Evolutionary conservation across 2,113 vertebrate species (phyloP).

Genomic region (Aphyosemion australe): DNA sequence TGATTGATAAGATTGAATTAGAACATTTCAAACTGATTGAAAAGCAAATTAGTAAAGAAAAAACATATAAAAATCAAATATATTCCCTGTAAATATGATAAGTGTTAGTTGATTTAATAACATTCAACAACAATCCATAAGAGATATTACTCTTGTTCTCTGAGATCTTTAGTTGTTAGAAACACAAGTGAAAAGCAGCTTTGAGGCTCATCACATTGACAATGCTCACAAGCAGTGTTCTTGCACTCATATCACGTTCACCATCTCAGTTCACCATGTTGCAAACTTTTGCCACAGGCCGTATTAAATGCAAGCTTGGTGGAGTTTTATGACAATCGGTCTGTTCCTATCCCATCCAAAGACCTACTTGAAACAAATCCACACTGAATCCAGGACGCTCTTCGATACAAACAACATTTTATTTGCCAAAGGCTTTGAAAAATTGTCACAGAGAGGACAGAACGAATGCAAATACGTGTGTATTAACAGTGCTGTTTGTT

Average conservation of each 20-base stretch:
- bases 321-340: not conserved
- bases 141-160: not conserved
- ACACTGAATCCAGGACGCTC: not conserved
- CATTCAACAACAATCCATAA: no score
- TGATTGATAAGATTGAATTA: no score
- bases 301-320: not conserved
- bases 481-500: not conserved
- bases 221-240: no score
- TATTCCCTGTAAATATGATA: no score
- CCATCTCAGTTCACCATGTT: not conserved
- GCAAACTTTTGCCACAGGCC: constrained; percentile 1
- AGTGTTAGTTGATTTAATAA: no score
- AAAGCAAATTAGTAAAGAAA: no score
- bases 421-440: not conserved
- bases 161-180: not conserved
- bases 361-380: not conserved
- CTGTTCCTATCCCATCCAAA: not conserved
- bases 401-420: not conserved
- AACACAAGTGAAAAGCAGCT: not conserved
- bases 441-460: not conserved
- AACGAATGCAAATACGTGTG: not conserved
- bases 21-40: no score
- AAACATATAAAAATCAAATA: no score
- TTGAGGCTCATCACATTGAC: not conserved
- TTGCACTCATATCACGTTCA: not conserved